Conservation (phyloP, 2,888 invertebrate genomes). For the Cinara cedri region DNA sequence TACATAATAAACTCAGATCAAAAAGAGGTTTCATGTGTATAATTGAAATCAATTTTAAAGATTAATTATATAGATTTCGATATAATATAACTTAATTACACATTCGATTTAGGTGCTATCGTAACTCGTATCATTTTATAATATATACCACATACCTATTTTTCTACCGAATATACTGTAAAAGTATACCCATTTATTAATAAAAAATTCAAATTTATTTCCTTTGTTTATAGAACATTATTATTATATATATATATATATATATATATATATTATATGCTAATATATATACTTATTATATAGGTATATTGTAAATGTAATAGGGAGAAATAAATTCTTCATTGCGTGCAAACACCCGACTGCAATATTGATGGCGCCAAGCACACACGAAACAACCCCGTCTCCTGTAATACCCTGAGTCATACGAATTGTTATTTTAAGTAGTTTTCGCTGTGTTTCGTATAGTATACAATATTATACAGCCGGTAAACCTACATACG, state of each 20-base stretch:
- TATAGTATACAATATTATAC: neutral
- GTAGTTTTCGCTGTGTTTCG: neutral
- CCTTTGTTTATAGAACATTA: neutral
- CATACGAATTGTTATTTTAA: slow-evolving; percentile 36
- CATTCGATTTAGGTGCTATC: neutral
- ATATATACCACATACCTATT: no score
- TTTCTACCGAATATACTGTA: neutral
- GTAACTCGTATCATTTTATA: no score
- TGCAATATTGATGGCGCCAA: slow-evolving; percentile 41
- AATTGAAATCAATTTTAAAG: neutral
- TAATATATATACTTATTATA: neutral
- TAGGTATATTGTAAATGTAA: neutral
- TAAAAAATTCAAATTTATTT: neutral
- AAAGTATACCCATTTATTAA: neutral
- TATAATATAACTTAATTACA: neutral
- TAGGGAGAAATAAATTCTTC: slow-evolving; percentile 35
- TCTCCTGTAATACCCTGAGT: slow-evolving; percentile 9
- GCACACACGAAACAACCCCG: neutral
- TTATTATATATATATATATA: neutral
- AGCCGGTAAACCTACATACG: no score
- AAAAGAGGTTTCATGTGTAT: no score
- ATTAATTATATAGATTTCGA: neutral
- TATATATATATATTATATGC: neutral
- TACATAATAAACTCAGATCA: no score
- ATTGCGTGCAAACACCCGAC: slow-evolving; percentile 42